phyloP scores from a whole-genome alignment of 2,113 vertebrate species.

The Zosterops lateralis region DNA sequence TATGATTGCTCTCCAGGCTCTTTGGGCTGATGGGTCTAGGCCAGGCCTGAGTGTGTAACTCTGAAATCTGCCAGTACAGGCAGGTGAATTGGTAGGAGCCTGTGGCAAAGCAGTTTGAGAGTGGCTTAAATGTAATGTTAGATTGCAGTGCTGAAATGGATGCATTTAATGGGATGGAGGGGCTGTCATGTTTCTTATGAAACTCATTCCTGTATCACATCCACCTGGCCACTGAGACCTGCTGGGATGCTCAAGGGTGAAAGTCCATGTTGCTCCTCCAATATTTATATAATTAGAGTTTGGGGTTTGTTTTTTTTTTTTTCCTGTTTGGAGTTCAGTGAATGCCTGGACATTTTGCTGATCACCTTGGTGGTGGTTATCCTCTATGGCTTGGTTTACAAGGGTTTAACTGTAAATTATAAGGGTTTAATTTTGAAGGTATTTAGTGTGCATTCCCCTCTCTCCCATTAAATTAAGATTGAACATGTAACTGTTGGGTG shows the following conservation, averaged over 20 bases:
- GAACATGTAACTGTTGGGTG: not conserved
- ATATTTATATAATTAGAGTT: not conserved
- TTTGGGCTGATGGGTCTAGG: not conserved
- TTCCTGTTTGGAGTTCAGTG: not conserved
- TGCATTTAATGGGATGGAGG: not conserved
- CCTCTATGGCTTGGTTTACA: not conserved
- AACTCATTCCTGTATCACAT: fast-evolving
- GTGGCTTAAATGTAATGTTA: not conserved
- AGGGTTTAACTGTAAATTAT: not conserved
- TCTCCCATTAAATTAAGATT: not conserved
- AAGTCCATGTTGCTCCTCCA: not conserved
- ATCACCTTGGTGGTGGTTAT: not conserved
- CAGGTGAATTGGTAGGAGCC: not conserved
- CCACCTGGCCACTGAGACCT: not conserved
- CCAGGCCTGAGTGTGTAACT: not conserved
- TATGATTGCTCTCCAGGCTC: not conserved
- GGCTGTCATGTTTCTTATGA: not conserved
- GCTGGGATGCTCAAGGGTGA: not conserved
- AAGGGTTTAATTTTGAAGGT: not conserved
- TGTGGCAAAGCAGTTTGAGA: not conserved
- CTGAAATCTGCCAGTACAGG: not conserved
- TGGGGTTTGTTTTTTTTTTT: not conserved
- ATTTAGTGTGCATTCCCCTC: not conserved
- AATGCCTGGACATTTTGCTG: not conserved
- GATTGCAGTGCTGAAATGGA: not conserved